Evolutionary conservation across 2,888 invertebrate species (phyloP).

Genomic region (Pristionchus mayeri): DNA sequence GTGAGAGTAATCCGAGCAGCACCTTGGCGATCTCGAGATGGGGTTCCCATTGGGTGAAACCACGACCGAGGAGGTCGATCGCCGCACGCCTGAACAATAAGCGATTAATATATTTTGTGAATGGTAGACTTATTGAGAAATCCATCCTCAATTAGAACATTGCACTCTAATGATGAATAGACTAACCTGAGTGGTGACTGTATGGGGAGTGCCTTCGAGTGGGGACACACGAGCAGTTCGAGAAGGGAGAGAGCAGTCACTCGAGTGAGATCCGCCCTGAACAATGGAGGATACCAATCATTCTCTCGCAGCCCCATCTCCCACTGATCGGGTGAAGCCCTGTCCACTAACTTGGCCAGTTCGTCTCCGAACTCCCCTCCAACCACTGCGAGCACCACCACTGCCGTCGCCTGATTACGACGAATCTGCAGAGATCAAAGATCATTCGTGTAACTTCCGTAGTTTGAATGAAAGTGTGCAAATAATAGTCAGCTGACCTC

Average conservation of each 20-base stretch:
- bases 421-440: conserved; percentile 80
- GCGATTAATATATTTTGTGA: background rate
- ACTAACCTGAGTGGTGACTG: conserved; percentile 85
- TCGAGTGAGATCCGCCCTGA: conserved; percentile 69
- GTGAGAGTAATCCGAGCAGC: conserved; percentile 35
- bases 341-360: conserved; percentile 79
- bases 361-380: conserved; percentile 99
- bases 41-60: conserved; percentile 95
- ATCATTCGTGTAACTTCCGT: background rate
- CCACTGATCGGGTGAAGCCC: background rate
- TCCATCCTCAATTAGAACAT: background rate
- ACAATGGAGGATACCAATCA: no score
- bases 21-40: conserved; percentile 91
- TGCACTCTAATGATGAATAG: conserved; percentile 60
- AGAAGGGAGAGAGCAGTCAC: conserved; percentile 86
- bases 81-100: conserved; percentile 85
- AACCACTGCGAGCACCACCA: conserved; percentile 94
- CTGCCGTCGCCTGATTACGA: conserved; percentile 95
- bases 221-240: conserved; percentile 90
- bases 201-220: conserved; percentile 87
- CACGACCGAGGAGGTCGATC: conserved; percentile 93
- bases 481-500: conserved; percentile 11
- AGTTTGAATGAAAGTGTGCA: no score
- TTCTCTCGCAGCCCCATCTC: no score
- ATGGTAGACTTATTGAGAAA: background rate